Evolutionary conservation across 2,888 invertebrate genomes (phyloP).

Genomic region (Antheraea yamamai): DNA sequence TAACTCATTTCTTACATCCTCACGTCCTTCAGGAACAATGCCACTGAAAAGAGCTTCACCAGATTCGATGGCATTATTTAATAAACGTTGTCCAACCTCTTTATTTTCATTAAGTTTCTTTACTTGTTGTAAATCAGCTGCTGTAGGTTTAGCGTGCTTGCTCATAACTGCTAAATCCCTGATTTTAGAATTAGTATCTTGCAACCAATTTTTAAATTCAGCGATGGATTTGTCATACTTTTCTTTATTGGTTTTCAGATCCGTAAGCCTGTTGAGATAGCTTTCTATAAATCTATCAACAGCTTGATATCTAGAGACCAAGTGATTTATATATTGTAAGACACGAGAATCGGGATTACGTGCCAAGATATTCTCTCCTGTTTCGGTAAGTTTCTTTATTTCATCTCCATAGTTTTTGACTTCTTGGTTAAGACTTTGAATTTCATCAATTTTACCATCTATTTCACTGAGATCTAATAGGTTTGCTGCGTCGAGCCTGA

Average conservation of each 20-base stretch:
- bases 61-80: slow-evolving; percentile 91
- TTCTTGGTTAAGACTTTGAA: slow-evolving; percentile 83
- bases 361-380: slow-evolving; percentile 87
- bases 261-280: slow-evolving; percentile 87
- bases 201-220: slow-evolving; percentile 90
- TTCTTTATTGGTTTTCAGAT: slow-evolving; percentile 86
- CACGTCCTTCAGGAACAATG: slow-evolving; percentile 93
- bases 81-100: slow-evolving; percentile 88
- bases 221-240: slow-evolving; percentile 85
- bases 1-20: slow-evolving; percentile 90
- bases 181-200: slow-evolving; percentile 88
- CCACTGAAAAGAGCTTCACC: slow-evolving; percentile 94
- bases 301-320: slow-evolving; percentile 88
- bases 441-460: slow-evolving; percentile 86
- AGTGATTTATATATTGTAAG: slow-evolving; percentile 89
- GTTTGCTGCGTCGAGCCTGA: slow-evolving; percentile 87
- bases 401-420: slow-evolving; percentile 85
- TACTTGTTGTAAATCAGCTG: slow-evolving; percentile 88
- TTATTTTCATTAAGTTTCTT: slow-evolving; percentile 88
- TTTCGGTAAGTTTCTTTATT: slow-evolving; percentile 84
- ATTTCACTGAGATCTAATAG: slow-evolving; percentile 87
- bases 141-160: slow-evolving; percentile 89
- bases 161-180: slow-evolving; percentile 87
- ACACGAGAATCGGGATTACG: slow-evolving; percentile 92
- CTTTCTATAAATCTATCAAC: slow-evolving; percentile 86